Evolutionary conservation across 2,113 vertebrate genomes (phyloP).

Genomic region (Clupea harengus): DNA sequence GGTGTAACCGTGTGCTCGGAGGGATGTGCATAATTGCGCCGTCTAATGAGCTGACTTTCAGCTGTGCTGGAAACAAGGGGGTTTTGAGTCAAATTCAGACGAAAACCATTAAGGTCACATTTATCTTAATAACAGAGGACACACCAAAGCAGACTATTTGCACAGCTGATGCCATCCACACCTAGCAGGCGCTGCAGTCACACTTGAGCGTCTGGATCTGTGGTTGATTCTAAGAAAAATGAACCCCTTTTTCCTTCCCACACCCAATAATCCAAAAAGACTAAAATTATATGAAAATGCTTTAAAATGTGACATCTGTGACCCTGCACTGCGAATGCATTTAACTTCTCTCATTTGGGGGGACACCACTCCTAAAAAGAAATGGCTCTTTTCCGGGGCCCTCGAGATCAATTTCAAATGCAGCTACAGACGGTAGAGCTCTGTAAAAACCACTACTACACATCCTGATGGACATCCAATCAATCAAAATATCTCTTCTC

Average conservation of each 20-base stretch:
- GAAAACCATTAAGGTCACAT: constrained; percentile 68
- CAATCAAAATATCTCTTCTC: background rate
- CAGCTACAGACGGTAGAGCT: background rate
- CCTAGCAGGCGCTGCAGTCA: constrained; percentile 35
- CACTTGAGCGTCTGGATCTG: background rate
- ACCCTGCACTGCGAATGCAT: background rate
- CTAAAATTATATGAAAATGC: background rate
- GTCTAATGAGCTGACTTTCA: constrained; percentile 50
- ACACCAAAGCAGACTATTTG: constrained; percentile 64
- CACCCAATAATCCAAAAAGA: background rate
- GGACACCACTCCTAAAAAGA: background rate
- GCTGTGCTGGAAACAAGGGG: constrained; percentile 47
- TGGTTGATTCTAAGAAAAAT: background rate
- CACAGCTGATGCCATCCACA: constrained; percentile 67
- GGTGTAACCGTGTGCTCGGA: constrained; percentile 54
- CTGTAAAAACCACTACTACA: background rate
- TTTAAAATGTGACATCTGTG: background rate
- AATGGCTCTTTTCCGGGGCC: background rate
- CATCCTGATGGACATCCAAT: background rate
- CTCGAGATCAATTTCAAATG: background rate
- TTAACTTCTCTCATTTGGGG: no score
- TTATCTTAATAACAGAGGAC: constrained; percentile 67
- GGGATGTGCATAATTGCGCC: constrained; percentile 55
- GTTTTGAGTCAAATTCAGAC: constrained; percentile 59
- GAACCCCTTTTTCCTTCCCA: background rate